A percentile compares a stretch with the other conserved stretches of the same genome.
These are phyloP conservation scores for Nipponia nippon DNA, from an alignment of 2,113 vertebrate species.

Conservation along the genomic window DNA sequence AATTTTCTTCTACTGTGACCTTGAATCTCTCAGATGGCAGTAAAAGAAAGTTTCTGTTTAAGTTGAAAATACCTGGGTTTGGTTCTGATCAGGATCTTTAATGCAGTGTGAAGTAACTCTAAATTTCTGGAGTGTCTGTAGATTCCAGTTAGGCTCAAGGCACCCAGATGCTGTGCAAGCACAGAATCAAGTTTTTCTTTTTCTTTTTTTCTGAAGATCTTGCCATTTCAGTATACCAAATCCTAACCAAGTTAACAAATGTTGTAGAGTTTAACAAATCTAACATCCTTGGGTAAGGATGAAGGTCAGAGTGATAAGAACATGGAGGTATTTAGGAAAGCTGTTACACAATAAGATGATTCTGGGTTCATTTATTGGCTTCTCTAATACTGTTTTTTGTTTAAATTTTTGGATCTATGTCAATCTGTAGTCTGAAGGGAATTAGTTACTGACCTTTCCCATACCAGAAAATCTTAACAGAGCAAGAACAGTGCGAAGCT, in stretches of 20 bases:
- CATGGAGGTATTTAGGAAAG: neutral
- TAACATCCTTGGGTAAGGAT: neutral
- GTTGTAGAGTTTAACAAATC: neutral
- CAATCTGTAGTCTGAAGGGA: slow-evolving; percentile 6
- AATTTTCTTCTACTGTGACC: neutral
- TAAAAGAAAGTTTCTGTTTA: neutral
- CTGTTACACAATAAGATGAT: neutral
- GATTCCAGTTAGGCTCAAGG: neutral
- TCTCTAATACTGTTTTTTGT: slow-evolving; percentile 11
- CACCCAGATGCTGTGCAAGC: neutral
- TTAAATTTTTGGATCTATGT: slow-evolving; percentile 8
- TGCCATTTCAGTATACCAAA: neutral
- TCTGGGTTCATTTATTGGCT: neutral
- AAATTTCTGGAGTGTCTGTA: neutral
- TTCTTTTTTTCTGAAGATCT: neutral
- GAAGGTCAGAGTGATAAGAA: neutral
- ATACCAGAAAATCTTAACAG: neutral
- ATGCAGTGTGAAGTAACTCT: neutral
- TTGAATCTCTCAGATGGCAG: neutral
- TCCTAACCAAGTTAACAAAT: neutral
- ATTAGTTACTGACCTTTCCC: slow-evolving; percentile 49
- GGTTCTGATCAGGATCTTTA: neutral
- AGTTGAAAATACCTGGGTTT: neutral
- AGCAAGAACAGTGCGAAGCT: neutral
- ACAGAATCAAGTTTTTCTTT: neutral